Conservation (phyloP, 2,888 invertebrate genomes). For the Acronicta leporina region DNA sequence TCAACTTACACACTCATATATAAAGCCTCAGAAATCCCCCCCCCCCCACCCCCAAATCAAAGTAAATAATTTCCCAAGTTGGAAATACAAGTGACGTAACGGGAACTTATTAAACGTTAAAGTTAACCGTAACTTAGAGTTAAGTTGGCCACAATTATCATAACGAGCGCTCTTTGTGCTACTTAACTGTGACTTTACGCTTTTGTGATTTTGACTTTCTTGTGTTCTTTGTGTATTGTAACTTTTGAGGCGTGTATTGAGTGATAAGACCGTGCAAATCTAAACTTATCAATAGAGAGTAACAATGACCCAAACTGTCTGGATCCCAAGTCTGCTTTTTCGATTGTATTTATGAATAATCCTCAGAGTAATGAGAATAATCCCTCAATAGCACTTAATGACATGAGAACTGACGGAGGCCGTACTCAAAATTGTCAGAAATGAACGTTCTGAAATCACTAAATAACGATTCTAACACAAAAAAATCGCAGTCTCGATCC, state of each 20-base stretch:
- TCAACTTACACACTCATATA: conserved; percentile 3
- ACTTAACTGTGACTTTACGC: conserved; percentile 53
- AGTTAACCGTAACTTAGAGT: conserved; percentile 58
- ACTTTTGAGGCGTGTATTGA: conserved; percentile 29
- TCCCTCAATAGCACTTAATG: too few relatives aligned
- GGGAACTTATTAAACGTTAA: conserved; percentile 54
- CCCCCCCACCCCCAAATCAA: conserved; percentile 47
- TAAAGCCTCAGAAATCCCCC: conserved; percentile 17
- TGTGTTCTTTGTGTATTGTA: conserved; percentile 46
- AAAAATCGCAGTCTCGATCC: too few relatives aligned
- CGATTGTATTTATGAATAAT: too few relatives aligned
- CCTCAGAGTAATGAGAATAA: too few relatives aligned
- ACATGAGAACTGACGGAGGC: too few relatives aligned
- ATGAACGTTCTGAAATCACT: too few relatives aligned
- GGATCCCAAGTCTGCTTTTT: too few relatives aligned
- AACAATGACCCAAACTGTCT: too few relatives aligned
- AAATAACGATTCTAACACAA: too few relatives aligned
- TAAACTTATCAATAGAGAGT: background rate
- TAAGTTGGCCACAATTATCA: conserved; percentile 68
- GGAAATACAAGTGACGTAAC: conserved; percentile 46
- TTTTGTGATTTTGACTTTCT: conserved; percentile 42
- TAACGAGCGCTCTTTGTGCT: conserved; percentile 65
- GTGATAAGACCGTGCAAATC: conserved; percentile 19
- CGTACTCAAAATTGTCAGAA: too few relatives aligned
- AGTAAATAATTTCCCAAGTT: conserved; percentile 51